These are phyloP conservation scores for Pyrrhosoma nymphula DNA, from an alignment of 2,888 invertebrate species.

Conservation along the genomic window DNA sequence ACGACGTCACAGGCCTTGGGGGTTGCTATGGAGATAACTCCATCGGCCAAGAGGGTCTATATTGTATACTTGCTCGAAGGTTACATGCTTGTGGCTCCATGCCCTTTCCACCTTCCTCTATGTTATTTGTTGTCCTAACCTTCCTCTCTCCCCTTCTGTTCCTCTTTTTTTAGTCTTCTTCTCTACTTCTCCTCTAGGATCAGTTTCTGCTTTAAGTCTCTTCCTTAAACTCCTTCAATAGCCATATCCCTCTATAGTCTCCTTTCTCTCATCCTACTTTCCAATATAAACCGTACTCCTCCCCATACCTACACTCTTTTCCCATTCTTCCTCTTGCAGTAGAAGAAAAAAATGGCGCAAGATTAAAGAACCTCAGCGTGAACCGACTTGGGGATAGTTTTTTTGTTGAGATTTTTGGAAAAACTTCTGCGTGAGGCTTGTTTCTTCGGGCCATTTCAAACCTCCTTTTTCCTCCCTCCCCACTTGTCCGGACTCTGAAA, in stretches of 20 bases:
- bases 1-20: too few species aligned
- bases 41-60: too few species aligned
- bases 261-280: too few species aligned
- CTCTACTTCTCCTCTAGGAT: background rate
- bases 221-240: background rate
- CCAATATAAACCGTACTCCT: too few species aligned
- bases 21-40: too few species aligned
- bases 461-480: background rate
- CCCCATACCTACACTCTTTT: background rate
- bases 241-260: background rate
- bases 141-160: background rate
- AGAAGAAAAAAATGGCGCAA: background rate
- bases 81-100: too few species aligned
- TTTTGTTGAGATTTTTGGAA: background rate
- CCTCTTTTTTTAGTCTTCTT: background rate
- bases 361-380: background rate
- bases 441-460: background rate
- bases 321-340: background rate
- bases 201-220: constrained; percentile 25
- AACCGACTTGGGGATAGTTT: constrained; percentile 7
- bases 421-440: background rate
- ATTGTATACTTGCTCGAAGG: too few species aligned
- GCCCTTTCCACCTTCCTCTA: too few species aligned
- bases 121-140: background rate
- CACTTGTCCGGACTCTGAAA: background rate